Evolutionary conservation across 2,888 invertebrate genomes (phyloP), one percentile per base, ranked within the genome.

Genomic region (Heliconius erato): DNA sequence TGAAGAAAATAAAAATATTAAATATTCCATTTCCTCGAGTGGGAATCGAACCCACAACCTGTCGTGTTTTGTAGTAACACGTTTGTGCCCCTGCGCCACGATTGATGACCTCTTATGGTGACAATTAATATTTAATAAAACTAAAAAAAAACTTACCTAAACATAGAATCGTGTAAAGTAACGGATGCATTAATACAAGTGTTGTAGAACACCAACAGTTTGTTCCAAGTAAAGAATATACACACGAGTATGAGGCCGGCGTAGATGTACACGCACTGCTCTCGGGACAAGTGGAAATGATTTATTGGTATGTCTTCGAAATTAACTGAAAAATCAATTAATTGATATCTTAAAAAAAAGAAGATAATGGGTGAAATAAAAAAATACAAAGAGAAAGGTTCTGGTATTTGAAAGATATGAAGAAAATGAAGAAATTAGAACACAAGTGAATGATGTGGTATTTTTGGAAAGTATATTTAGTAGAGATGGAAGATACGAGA

Each of bases 91-190:
- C 49, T 49, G 23, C 23, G 9, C 23, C 23, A 23, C 23, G 59
- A 59, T 19, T 9, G 7, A 7, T 9, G 23, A 23, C 23, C 59
- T n/a, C 16, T 54, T 54, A 54, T 49, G 6, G 16, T 1, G 49
- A 19, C 1, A 19, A 23, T 23, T 4, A 63, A n/a, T 63, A n/a
- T n/a, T 63, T 63, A 63, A n/a, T 54, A 54, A 23, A 54, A 54
- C 23, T 54, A 28, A 74, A 19, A 23, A 23, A 44, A 54, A 59
- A 40, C 67, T 26, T 85, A 96, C 88, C 95, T 92, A 91, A 98
- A 98, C 98, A 98, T 98, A 4, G 90, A 96, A 89, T 98, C 97
- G 90, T 99, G 99, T 0, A 99, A 94, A 4, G 94, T 96, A 32
- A 97, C 94, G 0, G 98, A 98, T 0, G 98, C 97, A 35, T 95